Conservation (phyloP, 2,888 invertebrate species). For the Drosophila imparisetae region DNA sequence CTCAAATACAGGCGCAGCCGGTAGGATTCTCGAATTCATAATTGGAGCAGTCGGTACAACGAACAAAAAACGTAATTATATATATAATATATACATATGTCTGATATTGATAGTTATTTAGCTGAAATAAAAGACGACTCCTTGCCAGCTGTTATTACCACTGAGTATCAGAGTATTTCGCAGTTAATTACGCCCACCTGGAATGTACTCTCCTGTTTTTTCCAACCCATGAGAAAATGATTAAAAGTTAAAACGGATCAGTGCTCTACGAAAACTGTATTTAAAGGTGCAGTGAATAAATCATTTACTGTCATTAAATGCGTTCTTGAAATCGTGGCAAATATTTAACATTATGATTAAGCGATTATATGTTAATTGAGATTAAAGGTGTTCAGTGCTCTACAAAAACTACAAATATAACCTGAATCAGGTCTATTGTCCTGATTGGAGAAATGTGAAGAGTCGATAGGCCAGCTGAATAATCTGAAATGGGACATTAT, state of each 20-base stretch:
- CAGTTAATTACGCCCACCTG: not conserved
- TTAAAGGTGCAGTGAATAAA: not conserved
- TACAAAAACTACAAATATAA: not conserved
- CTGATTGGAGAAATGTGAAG: constrained; percentile 63
- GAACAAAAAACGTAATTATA: too few species aligned
- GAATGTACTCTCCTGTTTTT: not conserved
- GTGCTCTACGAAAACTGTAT: not conserved
- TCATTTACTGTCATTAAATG: not conserved
- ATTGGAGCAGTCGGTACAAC: too few species aligned
- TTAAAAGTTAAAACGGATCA: too few species aligned
- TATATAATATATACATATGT: not conserved
- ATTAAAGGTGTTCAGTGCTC: not conserved
- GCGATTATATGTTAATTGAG: not conserved
- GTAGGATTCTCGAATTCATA: too few species aligned
- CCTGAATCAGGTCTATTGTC: not conserved
- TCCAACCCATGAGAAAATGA: not conserved
- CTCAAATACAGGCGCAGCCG: too few species aligned
- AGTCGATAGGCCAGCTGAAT: constrained; percentile 62
- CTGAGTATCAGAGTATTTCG: not conserved
- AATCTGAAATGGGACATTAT: constrained; percentile 37
- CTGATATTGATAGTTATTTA: not conserved
- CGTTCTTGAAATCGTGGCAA: not conserved
- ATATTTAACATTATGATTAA: not conserved
- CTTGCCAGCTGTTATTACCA: not conserved
- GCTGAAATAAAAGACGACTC: not conserved